Conservation (phyloP, 2,888 invertebrate genomes). For the Cheiracanthium punctorium region DNA sequence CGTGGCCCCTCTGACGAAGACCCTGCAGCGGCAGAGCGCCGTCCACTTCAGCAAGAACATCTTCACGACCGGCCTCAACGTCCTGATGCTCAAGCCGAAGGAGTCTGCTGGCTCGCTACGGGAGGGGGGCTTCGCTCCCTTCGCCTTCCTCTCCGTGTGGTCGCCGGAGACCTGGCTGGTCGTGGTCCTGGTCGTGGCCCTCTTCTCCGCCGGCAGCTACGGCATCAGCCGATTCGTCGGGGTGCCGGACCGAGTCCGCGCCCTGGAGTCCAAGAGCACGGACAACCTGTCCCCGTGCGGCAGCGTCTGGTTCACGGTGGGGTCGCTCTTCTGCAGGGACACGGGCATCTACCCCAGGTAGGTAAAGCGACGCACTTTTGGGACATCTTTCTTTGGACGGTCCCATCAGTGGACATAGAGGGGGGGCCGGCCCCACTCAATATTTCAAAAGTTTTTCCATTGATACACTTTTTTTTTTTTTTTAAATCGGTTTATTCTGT, state of each 20-base stretch:
- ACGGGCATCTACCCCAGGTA: slow-evolving; percentile 58
- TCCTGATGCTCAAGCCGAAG: slow-evolving; percentile 15
- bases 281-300: slow-evolving; percentile 53
- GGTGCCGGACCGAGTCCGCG: slow-evolving; percentile 45
- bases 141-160: slow-evolving; percentile 44
- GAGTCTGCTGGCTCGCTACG: background rate
- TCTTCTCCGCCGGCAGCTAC: slow-evolving; percentile 1
- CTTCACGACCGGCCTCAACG: slow-evolving; percentile 27
- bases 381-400: too few relatives aligned
- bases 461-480: too few relatives aligned
- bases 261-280: slow-evolving; percentile 46
- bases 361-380: too few relatives aligned
- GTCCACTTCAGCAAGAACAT: slow-evolving; percentile 30
- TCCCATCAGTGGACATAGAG: too few relatives aligned
- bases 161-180: slow-evolving; percentile 18
- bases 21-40: background rate
- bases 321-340: slow-evolving; percentile 33
- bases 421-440: too few relatives aligned
- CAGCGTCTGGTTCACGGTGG: slow-evolving; percentile 32
- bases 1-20: slow-evolving; percentile 41
- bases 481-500: too few relatives aligned
- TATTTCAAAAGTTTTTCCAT: too few relatives aligned
- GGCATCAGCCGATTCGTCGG: slow-evolving; percentile 26
- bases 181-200: background rate
- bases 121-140: slow-evolving; percentile 8